Conservation (phyloP, 2,113 vertebrate species). For the Mormoops blainvillei region DNA sequence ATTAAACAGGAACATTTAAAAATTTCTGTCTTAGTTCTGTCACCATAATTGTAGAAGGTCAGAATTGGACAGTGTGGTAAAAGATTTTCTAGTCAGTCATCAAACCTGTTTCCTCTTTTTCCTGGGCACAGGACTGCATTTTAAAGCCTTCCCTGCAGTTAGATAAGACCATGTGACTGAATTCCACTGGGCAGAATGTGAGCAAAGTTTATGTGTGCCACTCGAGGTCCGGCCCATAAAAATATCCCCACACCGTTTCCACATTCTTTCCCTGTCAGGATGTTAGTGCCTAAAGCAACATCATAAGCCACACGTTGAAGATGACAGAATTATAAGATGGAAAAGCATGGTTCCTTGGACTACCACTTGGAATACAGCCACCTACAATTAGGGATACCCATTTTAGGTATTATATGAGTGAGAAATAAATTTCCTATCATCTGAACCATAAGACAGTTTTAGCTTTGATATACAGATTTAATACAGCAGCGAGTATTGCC, state of each 20-base stretch:
- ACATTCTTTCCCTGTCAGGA: neutral
- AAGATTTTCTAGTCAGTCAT: neutral
- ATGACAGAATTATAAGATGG: neutral
- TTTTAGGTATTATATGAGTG: neutral
- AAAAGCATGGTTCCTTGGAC: neutral
- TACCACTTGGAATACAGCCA: neutral
- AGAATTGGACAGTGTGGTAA: neutral
- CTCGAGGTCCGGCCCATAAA: neutral
- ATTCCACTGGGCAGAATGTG: neutral
- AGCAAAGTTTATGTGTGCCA: neutral
- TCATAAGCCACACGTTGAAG: neutral
- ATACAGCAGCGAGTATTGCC: neutral
- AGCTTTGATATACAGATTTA: neutral
- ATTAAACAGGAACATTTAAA: neutral
- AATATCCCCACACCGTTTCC: neutral
- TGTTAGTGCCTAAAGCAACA: too few relatives aligned
- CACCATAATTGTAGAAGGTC: neutral
- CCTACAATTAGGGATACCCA: neutral
- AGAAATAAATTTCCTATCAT: neutral
- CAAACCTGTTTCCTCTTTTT: neutral
- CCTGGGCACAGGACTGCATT: neutral
- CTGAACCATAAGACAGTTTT: neutral
- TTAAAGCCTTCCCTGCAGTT: neutral
- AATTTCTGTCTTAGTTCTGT: neutral
- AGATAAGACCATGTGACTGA: neutral